A percentile compares a stretch with the other conserved stretches of the same genome.
Evolutionary conservation across 1,140 invertebrate genomes (phyloP).

Genomic region (Aphaenogaster floridana): DNA sequence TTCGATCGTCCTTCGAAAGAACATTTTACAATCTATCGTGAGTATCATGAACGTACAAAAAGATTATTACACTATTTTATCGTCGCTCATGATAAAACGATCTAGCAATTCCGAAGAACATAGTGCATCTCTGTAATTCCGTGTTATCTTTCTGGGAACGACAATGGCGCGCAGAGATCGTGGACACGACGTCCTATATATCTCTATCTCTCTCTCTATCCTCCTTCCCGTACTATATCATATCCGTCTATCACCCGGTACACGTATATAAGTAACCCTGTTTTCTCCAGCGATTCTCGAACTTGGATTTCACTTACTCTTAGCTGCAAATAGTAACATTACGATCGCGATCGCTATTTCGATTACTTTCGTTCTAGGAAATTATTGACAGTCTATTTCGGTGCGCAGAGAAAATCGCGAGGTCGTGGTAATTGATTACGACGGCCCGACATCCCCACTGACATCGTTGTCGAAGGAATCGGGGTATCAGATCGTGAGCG

Average conservation of each 20-base stretch:
- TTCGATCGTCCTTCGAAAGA: slow-evolving; percentile 33
- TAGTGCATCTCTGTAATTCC: slow-evolving; percentile 8
- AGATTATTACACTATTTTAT: slow-evolving; percentile 6
- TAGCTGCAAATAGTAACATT: slow-evolving; percentile 46
- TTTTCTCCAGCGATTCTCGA: slow-evolving; percentile 56
- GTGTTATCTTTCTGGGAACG: slow-evolving; percentile 1
- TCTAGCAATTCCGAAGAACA: slow-evolving; percentile 49
- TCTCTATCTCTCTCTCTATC: slow-evolving; percentile 18
- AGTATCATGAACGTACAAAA: slow-evolving; percentile 23
- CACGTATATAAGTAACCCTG: slow-evolving; percentile 55
- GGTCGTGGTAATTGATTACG: background rate
- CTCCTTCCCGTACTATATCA: background rate
- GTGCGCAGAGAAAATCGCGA: slow-evolving; percentile 38
- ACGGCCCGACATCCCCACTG: background rate
- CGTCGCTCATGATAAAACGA: slow-evolving; percentile 27
- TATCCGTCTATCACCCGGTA: slow-evolving; percentile 9
- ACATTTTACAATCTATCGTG: slow-evolving; percentile 31
- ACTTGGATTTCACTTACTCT: slow-evolving; percentile 32
- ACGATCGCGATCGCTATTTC: slow-evolving; percentile 26
- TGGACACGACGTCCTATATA: background rate
- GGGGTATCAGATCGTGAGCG: slow-evolving; percentile 26
- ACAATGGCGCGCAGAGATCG: slow-evolving; percentile 7
- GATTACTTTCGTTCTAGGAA: slow-evolving; percentile 35
- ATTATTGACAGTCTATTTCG: slow-evolving; percentile 57
- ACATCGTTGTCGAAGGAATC: background rate